Base-by-base conservation (phyloP, 2,888 invertebrate genomes). In the Philereme vetulata region DNA sequence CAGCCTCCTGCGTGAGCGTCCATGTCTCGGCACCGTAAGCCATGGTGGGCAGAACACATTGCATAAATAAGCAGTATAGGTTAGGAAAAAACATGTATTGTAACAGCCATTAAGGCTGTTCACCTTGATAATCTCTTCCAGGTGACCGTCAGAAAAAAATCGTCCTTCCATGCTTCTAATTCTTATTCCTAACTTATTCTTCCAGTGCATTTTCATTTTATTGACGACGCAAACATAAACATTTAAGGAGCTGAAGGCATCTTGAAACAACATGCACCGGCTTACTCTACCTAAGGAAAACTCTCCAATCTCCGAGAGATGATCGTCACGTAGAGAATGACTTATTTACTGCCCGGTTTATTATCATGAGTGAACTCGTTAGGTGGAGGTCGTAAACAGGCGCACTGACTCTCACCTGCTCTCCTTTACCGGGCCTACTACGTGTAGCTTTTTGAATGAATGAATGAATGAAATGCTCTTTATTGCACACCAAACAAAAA, bases 321-420 rank as follows among this genome's bases (percentile, higher is more conserved):
- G 72, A 71, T 72, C 71, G 73, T 74, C 75, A 74, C 75, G 76
- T 72, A 60, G 66, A 59, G 71, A 79, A 83, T 78, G 75, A 74
- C 76, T 78, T 80, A 83, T 82, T 81, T 82, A 84, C 77, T 71
- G 62, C 65, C 32, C 54, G 60, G 74, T 84, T 85, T 85, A 85
- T 80, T 79, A 80, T 80, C 79, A 78, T 75, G 83, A 82, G 80
- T 72, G 80, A 71, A 72, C 82, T 85, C 84, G 84, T 85, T 84
- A 84, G 80, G 72, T 65, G 69, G 68, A 57, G 71, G 67, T 83
- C 83, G 81, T 84, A 85, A 85, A 86, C 78, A 72, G 65, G 62
- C 60, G 65, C 59, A 53, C 66, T 58, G 61, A 53, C 68, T 62
- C 66, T 76, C 81, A 80, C 82, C 81, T 82, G 82, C 77, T 68